phyloP scores from a whole-genome alignment of 1,140 invertebrate genomes.

The Protaetia brevitarsis region DNA sequence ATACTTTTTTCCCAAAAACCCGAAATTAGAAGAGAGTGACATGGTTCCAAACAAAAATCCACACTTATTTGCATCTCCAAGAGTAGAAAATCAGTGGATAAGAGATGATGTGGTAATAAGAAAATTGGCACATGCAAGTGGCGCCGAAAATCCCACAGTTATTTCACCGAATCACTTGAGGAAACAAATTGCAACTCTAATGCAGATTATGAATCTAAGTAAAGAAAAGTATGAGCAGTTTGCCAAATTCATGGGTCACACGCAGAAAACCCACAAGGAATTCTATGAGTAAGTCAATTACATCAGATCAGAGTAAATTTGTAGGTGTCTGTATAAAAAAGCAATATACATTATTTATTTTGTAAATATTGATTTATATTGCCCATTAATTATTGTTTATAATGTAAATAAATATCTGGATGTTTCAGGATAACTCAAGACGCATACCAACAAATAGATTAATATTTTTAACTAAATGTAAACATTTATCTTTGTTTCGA shows the following conservation, averaged over 20 bases:
- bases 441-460: conserved; percentile 28
- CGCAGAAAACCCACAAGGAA: conserved; percentile 27
- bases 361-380: no score
- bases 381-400: no score
- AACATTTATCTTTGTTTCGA: no score
- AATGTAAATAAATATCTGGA: no score
- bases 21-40: conserved; percentile 27
- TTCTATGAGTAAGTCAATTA: conserved; percentile 31
- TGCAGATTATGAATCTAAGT: conserved; percentile 28
- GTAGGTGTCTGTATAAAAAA: no score
- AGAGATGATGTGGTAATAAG: conserved; percentile 31
- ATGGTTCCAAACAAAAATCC: conserved; percentile 17
- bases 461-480: no score
- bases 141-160: conserved; percentile 26
- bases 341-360: no score
- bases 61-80: conserved; percentile 26
- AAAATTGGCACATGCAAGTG: conserved; percentile 24
- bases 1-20: conserved; percentile 30
- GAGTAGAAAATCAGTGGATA: conserved; percentile 26
- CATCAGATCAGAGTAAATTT: no score
- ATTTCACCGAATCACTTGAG: conserved; percentile 23
- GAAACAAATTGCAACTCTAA: conserved; percentile 35
- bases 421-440: conserved; percentile 26
- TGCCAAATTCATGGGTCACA: conserved; percentile 28
- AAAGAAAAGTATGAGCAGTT: conserved; percentile 25